Percentiles rank a stretch among this genome's conserved stretches.
Evolutionary conservation across 2,888 invertebrate species (phyloP).

Genomic region (Galerucella calmariensis): DNA sequence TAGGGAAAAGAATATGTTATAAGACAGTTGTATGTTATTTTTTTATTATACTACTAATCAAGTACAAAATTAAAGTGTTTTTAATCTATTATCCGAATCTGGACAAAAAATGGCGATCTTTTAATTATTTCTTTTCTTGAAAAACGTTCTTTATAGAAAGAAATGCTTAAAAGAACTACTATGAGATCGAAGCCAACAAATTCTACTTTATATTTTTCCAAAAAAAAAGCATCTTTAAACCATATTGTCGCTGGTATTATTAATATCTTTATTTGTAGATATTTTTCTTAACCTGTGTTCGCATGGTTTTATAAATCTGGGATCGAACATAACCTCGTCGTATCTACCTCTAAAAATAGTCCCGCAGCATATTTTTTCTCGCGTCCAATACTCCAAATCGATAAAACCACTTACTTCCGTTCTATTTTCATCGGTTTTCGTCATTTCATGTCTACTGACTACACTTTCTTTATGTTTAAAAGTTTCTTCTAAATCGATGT

Average conservation of each 20-base stretch:
- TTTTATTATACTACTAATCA: too few relatives aligned
- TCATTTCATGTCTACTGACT: constrained; percentile 1
- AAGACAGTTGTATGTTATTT: too few relatives aligned
- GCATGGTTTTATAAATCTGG: constrained; percentile 31
- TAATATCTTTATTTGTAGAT: background rate
- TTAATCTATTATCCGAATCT: too few relatives aligned
- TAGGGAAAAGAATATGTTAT: too few relatives aligned
- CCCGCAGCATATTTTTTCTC: constrained; percentile 39
- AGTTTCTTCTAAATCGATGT: constrained; percentile 1
- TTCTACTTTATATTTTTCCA: background rate
- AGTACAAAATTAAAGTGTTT: too few relatives aligned
- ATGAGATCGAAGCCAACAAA: too few relatives aligned
- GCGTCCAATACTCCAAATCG: constrained; percentile 36
- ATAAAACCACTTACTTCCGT: constrained; percentile 35
- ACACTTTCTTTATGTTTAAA: constrained; percentile 2
- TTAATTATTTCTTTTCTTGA: too few relatives aligned
- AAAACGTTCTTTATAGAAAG: too few relatives aligned
- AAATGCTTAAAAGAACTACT: too few relatives aligned
- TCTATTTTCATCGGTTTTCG: background rate
- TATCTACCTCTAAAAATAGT: constrained; percentile 30
- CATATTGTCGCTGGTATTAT: background rate
- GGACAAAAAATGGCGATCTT: too few relatives aligned
- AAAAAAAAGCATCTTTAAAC: background rate
- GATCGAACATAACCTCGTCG: constrained; percentile 36
- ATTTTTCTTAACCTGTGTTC: constrained; percentile 20